These are phyloP conservation scores for Philereme transversata DNA, from an alignment of 2,888 invertebrate genomes.

Conservation along the genomic window DNA sequence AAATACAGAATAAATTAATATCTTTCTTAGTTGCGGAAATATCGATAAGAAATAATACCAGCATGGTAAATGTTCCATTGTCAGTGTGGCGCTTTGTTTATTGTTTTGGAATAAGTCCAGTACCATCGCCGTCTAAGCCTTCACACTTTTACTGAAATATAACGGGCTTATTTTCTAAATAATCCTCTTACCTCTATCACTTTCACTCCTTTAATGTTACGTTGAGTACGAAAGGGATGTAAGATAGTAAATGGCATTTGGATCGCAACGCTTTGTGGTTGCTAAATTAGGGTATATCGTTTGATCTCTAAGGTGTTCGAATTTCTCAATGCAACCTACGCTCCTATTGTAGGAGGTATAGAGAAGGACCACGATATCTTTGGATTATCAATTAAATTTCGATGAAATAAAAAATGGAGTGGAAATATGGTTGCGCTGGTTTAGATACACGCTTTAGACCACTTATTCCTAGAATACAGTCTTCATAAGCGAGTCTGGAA, in stretches of 20 bases:
- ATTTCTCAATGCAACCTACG: conserved; percentile 63
- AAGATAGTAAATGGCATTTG: conserved; percentile 30
- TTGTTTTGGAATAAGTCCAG: conserved; percentile 1
- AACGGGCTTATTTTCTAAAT: conserved; percentile 4
- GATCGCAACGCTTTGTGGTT: conserved; percentile 39
- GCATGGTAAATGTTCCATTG: too few species aligned
- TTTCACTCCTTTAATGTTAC: conserved; percentile 1
- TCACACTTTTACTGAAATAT: conserved; percentile 8
- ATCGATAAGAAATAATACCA: too few species aligned
- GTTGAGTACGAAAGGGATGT: conserved; percentile 20
- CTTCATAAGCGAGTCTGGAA: too few species aligned
- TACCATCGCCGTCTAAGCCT: conserved; percentile 4
- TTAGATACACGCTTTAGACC: too few species aligned
- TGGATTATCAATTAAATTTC: conserved; percentile 14
- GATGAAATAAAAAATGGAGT: too few species aligned
- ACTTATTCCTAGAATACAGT: too few species aligned
- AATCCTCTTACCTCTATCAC: conserved; percentile 12
- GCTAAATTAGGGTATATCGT: conserved; percentile 52
- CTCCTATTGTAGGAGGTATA: conserved; percentile 45
- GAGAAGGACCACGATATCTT: conserved; percentile 13
- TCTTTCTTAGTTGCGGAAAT: too few species aligned
- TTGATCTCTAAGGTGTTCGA: conserved; percentile 47
- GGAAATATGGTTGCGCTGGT: too few species aligned
- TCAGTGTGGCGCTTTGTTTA: not conserved
- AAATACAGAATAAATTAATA: too few species aligned